Evolutionary conservation across 1,140 invertebrate genomes (phyloP).

Genomic region (Drosophila watanabei): DNA sequence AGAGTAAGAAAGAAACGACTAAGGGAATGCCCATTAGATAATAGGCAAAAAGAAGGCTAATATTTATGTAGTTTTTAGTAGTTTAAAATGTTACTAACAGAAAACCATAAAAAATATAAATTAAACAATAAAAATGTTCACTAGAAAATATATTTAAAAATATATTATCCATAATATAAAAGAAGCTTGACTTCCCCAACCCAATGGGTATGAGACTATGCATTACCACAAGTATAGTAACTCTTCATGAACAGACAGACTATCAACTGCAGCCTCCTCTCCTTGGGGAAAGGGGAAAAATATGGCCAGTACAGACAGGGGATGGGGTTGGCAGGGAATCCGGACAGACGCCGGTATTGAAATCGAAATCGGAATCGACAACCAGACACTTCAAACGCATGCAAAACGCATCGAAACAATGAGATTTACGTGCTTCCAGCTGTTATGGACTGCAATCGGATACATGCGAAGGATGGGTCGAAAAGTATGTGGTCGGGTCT

Average conservation of each 20-base stretch:
- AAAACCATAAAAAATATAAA: neutral
- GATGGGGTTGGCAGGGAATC: neutral
- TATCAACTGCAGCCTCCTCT: conserved; percentile 61
- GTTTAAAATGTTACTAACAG: neutral
- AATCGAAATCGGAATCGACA: conserved; percentile 68
- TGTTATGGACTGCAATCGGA: conserved; percentile 80
- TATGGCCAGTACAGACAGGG: neutral
- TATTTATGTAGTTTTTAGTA: neutral
- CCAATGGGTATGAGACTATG: conserved; percentile 12
- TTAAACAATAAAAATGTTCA: neutral
- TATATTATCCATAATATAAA: neutral
- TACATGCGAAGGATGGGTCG: conserved; percentile 47
- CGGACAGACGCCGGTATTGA: conserved; percentile 55
- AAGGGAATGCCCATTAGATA: conserved; percentile 8
- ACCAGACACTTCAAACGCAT: conserved; percentile 71
- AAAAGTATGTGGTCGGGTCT: conserved; percentile 4
- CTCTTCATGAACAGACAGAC: conserved; percentile 39
- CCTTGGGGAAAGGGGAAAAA: neutral
- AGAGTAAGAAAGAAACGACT: neutral
- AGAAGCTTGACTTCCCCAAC: neutral
- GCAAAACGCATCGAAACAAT: conserved; percentile 80
- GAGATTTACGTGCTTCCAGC: conserved; percentile 79
- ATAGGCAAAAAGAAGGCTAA: neutral
- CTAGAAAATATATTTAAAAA: neutral
- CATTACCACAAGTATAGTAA: conserved; percentile 17